Conservation (phyloP, 1,140 invertebrate species). For the Coelopa frigida region DNA sequence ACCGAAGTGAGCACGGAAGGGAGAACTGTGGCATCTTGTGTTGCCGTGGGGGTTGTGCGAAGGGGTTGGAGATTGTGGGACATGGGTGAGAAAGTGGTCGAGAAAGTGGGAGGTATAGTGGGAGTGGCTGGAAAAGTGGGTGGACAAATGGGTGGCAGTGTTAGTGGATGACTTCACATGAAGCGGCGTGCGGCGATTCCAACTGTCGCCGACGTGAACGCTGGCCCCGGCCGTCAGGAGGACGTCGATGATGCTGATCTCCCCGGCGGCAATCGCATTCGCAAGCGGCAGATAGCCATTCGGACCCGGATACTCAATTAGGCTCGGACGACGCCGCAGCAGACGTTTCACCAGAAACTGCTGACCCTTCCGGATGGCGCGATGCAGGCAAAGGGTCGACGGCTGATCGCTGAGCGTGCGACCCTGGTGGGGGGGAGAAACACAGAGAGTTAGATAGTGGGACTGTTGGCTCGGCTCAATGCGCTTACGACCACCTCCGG, state of each 20-base stretch:
- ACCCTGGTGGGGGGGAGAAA: conserved; percentile 3
- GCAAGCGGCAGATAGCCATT: conserved; percentile 36
- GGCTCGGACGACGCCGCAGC: conserved; percentile 30
- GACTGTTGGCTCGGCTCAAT: conserved; percentile 7
- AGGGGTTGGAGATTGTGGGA: too few species aligned
- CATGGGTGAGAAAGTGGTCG: too few species aligned
- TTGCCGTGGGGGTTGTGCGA: too few species aligned
- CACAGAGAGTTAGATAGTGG: background rate
- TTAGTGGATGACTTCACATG: too few species aligned
- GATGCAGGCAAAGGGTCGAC: conserved; percentile 28
- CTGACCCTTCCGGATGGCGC: conserved; percentile 37
- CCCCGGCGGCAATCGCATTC: conserved; percentile 35
- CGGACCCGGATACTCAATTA: conserved; percentile 32
- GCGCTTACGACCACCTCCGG: conserved; percentile 21
- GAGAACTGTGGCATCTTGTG: too few species aligned
- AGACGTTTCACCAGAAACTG: conserved; percentile 42
- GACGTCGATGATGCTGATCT: conserved; percentile 37
- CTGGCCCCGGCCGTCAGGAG: conserved; percentile 34
- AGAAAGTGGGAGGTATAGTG: too few species aligned
- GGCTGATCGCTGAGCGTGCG: conserved; percentile 25
- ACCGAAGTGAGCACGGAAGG: too few species aligned
- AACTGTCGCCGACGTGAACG: conserved; percentile 31
- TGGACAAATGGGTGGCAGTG: too few species aligned
- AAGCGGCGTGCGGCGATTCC: conserved; percentile 28
- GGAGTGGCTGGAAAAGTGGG: too few species aligned